Base-by-base conservation (phyloP, 2,797 vertebrate species). In the Masticophis lateralis region DNA sequence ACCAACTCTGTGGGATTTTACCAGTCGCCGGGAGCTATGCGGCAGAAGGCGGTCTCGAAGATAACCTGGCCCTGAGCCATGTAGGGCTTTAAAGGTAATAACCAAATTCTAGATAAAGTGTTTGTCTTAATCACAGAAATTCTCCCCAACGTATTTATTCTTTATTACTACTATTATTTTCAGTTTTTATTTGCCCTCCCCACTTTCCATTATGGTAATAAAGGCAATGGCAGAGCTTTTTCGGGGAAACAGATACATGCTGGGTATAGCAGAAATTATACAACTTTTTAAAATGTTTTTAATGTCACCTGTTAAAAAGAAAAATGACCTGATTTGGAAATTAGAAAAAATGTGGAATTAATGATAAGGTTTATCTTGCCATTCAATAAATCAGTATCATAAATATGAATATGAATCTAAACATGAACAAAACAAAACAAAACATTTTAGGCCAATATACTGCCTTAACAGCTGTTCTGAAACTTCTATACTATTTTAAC, bases 291-390 rank as follows among this genome's bases (percentile, higher is more conserved):
- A 61, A 25, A 90, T 91, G 0, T 91, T 95, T 95, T 66, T 90
- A 47, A 14, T 22, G 53, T 94, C 74, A 8, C 22, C 0, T 3
- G 16, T 95, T 66, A 74, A 6, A 27, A 56, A 92, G 94, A 87
- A 94, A n/a, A 43, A 74, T 93, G 87, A 94, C 74, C 59, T 79
- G 47, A 83, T 59, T 63, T 63, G 37, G 43, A 13, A 79, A 91
- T 63, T 95, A 2, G 90, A 61, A 69, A n/a, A 28, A 27, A 92
- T 20, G 83, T 57, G 94, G 18, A 95, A 66, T 61, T 93, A 94
- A 94, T 93, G 91, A 57, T 60, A 91, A 63, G 10, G 61, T 9
- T 63, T 63, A 63, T 63, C 27, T 63, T 63, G 10, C 27, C 9
- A 63, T 28, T 28, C 3, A 28, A 63, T 63, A 63, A 63, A 63